These are phyloP conservation scores for Etheostoma perlongum DNA, from an alignment of 2,797 vertebrate species.

Conservation along the genomic window DNA sequence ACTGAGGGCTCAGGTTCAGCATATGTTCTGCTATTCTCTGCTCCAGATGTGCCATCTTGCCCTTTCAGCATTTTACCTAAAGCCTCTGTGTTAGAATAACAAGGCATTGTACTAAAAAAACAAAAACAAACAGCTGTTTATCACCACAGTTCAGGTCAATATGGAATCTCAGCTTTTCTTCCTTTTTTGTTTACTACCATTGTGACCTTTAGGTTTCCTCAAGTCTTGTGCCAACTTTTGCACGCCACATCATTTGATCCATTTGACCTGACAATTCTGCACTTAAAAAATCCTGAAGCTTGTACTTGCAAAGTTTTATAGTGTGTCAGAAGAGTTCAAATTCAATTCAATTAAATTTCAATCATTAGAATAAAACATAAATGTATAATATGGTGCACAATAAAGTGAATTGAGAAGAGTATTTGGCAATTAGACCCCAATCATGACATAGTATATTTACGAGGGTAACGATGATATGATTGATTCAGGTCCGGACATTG, in stretches of 20 bases:
- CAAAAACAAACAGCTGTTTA: slow-evolving; percentile 42
- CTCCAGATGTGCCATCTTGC: slow-evolving; percentile 69
- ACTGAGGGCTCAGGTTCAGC: slow-evolving; percentile 50
- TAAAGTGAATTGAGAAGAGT: too few species aligned
- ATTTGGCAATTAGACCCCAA: too few species aligned
- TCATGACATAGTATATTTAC: too few species aligned
- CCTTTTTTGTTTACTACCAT: neutral
- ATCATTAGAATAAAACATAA: too few species aligned
- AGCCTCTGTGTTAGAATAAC: slow-evolving; percentile 49
- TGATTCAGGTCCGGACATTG: too few species aligned
- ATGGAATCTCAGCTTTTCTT: slow-evolving; percentile 18
- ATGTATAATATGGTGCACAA: too few species aligned
- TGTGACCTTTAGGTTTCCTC: slow-evolving; percentile 24
- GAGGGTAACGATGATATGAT: too few species aligned
- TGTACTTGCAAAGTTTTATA: neutral
- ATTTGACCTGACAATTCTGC: slow-evolving; percentile 9
- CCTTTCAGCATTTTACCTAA: slow-evolving; percentile 67
- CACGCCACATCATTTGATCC: neutral
- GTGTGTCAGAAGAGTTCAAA: neutral
- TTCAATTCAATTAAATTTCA: neutral
- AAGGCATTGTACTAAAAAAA: slow-evolving; percentile 37
- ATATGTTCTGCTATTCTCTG: slow-evolving; percentile 50
- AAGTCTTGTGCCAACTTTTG: neutral
- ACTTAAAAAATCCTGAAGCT: neutral
- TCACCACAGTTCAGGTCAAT: slow-evolving; percentile 17